Base-by-base conservation (phyloP, 1,140 invertebrate species). In the Sipha flava region DNA sequence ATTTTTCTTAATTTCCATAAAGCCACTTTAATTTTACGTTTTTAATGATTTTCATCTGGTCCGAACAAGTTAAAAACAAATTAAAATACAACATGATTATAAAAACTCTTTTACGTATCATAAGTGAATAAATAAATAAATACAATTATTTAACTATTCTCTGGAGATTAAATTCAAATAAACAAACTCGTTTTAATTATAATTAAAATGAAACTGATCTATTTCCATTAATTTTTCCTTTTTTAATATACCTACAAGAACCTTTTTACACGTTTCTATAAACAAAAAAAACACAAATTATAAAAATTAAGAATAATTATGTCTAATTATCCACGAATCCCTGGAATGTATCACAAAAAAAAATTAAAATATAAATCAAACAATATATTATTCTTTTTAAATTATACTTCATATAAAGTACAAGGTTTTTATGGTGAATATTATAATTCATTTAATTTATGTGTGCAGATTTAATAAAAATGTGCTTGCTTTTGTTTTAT, bases 401-500 rank as follows among this genome's bases (percentile, higher is more conserved):
- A 16, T 59, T 59, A 18, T 18, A 47, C 14, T 3, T 16, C 34
- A 9, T 43, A 66, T 66, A 16, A 16, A 26, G 16, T 16, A 23
- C 3, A 4, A 59, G 23, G n/a, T 12, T 54, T 40, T 77, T 40
- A n/a, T n/a, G 0, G 75, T 14, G 7, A 37, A 79, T 34, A 40
- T 26, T 4, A 40, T 37, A 34, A 37, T 18, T 29, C 64, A 40
- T 57, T 59, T 54, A 79, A 54, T 54, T 54, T 57, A 79, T 37
- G 49, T 16, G 21, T 43, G 1, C 5, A 6, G 16, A n/a, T 26
- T 80, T n/a, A 57, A 37, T 37, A 40, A 59, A 31, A 40, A 45
- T 16, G 26, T 18, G 21, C 18, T 57, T 62, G 21, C 26, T 18
- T 54, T 59, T 59, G 29, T 77, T 68, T 80, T 83, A 82, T 90